Evolutionary conservation across 2,113 vertebrate species (phyloP).

Genomic region (Tonatia bakeri): DNA sequence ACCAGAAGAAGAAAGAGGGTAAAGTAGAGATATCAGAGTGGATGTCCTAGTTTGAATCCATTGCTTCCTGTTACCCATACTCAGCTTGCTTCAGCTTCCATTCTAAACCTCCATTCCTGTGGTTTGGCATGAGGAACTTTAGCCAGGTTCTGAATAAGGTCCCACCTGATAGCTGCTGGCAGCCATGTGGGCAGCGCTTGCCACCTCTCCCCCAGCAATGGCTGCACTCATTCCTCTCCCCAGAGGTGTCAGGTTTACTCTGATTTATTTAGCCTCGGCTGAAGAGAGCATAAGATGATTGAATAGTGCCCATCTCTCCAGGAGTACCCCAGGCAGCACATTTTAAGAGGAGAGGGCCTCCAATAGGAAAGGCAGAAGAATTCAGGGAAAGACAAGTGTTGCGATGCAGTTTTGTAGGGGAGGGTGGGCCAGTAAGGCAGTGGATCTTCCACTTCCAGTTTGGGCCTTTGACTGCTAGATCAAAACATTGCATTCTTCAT

Average conservation of each 20-base stretch:
- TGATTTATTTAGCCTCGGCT: conserved; percentile 50
- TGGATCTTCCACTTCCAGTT: background rate
- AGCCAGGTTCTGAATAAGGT: conserved; percentile 21
- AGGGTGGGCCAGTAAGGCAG: background rate
- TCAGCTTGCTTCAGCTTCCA: background rate
- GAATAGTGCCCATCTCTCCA: conserved; percentile 26
- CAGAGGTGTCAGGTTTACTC: conserved; percentile 48
- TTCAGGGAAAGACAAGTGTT: conserved; percentile 22
- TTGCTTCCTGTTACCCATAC: background rate
- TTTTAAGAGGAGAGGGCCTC: conserved; percentile 15
- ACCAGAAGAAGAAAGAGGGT: background rate
- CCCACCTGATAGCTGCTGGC: background rate
- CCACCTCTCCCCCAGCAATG: background rate
- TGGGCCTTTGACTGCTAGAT: conserved; percentile 5
- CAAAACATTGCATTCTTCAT: conserved; percentile 24
- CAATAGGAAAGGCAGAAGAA: background rate
- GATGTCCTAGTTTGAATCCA: conserved; percentile 17
- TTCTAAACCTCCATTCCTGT: background rate
- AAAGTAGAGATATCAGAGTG: background rate
- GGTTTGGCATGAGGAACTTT: background rate
- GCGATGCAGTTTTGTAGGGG: background rate
- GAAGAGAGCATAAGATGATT: conserved; percentile 25
- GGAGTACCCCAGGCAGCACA: background rate
- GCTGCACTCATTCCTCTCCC: background rate
- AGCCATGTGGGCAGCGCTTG: background rate